Base-by-base conservation (phyloP, 1,140 invertebrate genomes). In the Chrysomallon squamiferum region DNA sequence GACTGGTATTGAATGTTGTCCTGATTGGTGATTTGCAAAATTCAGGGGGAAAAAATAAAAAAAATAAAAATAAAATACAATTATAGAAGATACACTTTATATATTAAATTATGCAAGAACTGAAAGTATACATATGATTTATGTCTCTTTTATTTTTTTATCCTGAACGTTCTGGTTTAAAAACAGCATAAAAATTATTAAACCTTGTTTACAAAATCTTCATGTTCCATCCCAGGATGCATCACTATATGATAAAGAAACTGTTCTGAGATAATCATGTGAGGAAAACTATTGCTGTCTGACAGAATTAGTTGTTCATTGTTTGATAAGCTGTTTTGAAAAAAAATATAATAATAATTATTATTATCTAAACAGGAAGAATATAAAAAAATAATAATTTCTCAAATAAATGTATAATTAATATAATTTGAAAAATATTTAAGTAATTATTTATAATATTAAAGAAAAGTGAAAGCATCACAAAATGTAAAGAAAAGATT, bases 121-220 rank as follows among this genome's bases (percentile, higher is more conserved):
- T n/a, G n/a, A n/a, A n/a, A n/a, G n/a, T n/a, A n/a, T n/a, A n/a
- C n/a, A n/a, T n/a, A n/a, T n/a, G n/a, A n/a, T n/a, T n/a, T n/a
- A n/a, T n/a, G n/a, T n/a, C n/a, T n/a, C n/a, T n/a, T n/a, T n/a
- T n/a, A n/a, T n/a, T n/a, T n/a, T n/a, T n/a, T n/a, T n/a, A n/a
- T n/a, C n/a, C n/a, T n/a, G n/a, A n/a, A n/a, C n/a, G n/a, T n/a
- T n/a, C n/a, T n/a, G n/a, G n/a, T n/a, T n/a, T n/a, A n/a, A n/a
- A n/a, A n/a, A n/a, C n/a, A n/a, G n/a, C n/a, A n/a, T n/a, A n/a
- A n/a, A n/a, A n/a, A n/a, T n/a, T n/a, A n/a, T n/a, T n/a, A n/a
- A n/a, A 76, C 74, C 70, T 71, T 66, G 59, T 59, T 77, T 29
- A 77, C 75, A 58, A 77, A 63, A n/a, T 72, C 69, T 62, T 77